These are phyloP conservation scores for Montipora capitata DNA, from an alignment of 92 coral and sea anemone species.

Conservation along the genomic window DNA sequence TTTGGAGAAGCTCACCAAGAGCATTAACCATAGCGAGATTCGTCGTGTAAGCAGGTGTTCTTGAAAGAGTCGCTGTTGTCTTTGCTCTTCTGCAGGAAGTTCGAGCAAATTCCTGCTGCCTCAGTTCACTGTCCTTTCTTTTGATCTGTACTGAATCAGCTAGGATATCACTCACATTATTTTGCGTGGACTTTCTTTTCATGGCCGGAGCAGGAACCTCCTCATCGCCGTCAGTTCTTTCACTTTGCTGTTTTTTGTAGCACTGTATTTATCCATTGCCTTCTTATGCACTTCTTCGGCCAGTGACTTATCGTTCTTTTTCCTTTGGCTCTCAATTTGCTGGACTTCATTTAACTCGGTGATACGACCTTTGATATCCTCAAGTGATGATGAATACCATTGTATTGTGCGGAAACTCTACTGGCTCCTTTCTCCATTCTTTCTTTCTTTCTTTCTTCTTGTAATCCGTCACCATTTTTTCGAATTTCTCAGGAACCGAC, in stretches of 20 bases:
- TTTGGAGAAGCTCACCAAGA: slow-evolving; percentile 4
- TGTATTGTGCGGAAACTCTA: neutral
- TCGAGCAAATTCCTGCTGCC: too few species aligned
- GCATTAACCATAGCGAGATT: neutral
- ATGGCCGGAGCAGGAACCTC: neutral
- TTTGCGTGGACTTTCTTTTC: neutral
- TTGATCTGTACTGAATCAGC: too few species aligned
- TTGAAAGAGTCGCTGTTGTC: too few species aligned
- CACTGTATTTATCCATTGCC: neutral
- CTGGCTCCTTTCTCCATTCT: neutral
- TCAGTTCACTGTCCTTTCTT: too few species aligned
- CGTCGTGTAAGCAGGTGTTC: too few species aligned
- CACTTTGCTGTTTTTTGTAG: neutral
- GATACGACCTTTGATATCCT: neutral
- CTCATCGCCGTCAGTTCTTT: neutral
- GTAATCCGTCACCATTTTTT: neutral
- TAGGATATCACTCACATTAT: too few species aligned
- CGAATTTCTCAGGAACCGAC: neutral
- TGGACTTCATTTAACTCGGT: slow-evolving; percentile 3
- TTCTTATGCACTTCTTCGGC: too few species aligned
- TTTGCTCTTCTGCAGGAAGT: too few species aligned
- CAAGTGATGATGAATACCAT: neutral
- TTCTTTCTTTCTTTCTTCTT: neutral
- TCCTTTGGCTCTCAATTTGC: neutral
- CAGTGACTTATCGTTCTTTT: too few species aligned